Percentiles rank a stretch among this genome's conserved stretches.
Evolutionary conservation across 1,140 invertebrate species (phyloP).

Genomic region (Homarus americanus): DNA sequence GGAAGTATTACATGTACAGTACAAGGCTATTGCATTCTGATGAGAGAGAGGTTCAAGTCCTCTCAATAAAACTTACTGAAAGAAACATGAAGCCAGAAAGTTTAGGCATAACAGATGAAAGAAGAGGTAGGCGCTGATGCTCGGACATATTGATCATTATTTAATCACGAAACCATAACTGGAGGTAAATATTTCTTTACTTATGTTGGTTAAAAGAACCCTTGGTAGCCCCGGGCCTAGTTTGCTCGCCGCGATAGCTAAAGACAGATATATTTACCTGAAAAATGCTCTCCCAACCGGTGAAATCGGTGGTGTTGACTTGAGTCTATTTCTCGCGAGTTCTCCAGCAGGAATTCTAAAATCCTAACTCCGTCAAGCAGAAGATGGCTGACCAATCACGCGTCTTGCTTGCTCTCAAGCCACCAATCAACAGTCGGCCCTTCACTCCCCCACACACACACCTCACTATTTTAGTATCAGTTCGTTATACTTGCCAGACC

Average conservation of each 20-base stretch:
- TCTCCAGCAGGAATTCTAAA: background rate
- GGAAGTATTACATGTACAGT: no score
- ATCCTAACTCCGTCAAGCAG: background rate
- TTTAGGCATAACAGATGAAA: no score
- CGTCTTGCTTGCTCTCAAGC: conserved; percentile 1
- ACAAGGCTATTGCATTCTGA: no score
- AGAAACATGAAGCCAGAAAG: no score
- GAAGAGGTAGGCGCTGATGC: no score
- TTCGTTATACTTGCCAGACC: conserved; percentile 5
- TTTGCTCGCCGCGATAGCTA: background rate
- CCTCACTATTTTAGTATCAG: background rate
- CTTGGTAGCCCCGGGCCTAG: background rate
- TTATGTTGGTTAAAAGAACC: background rate
- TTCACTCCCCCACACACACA: background rate
- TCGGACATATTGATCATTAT: no score
- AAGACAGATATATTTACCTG: background rate
- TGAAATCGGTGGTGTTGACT: background rate
- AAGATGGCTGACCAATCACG: conserved; percentile 7
- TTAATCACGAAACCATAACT: no score
- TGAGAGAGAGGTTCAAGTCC: no score
- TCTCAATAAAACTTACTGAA: no score
- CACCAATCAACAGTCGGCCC: background rate
- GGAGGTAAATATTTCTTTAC: background rate
- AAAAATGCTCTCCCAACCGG: background rate
- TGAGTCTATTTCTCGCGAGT: conserved; percentile 10